Base-by-base conservation (phyloP, 2,113 vertebrate species). In the Sinocyclocheilus rhinocerous region DNA sequence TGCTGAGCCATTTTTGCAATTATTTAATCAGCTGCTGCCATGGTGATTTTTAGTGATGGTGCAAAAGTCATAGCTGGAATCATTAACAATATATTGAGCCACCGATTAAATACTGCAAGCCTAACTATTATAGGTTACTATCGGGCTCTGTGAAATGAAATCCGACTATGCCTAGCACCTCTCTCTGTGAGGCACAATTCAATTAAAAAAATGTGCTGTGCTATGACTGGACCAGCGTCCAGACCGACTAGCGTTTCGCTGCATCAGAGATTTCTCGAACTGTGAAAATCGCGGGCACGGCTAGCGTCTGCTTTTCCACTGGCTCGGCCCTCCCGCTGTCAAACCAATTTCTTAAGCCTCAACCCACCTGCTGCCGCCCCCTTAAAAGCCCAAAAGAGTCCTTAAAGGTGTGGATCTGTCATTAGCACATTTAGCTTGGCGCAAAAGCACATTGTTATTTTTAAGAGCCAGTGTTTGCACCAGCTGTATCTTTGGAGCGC, bases 371-470 rank as follows among this genome's bases (percentile, higher is more conserved):
- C 55, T 24, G 69, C 85, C 87, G 59, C 50, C 61, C 24, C 24
- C 80, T 73, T 88, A 87, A 93, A 91, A 88, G 91, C 92, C 92
- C 92, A 93, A 91, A 92, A 93, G 90, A 91, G 91, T 91, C 89
- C 92, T 91, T 91, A 92, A 93, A 93, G 93, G 92, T 94, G 93
- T 92, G 92, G 92, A 92, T 94, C 93, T 94, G 93, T 92, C 94
- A 92, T 92, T 94, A 93, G 93, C 93, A 93, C 92, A 90, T 92
- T 90, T 52, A 86, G 91, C 88, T 91, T 87, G 90, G 91, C 91
- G 89, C 91, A 86, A 90, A 90, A 91, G 88, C 93, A 90, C 89
- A 84, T 78, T 93, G 93, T 94, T 94, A 92, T 93, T 94, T 90
- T 93, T 93, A 88, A 92, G 48, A 85, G 87, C 86, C 59, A 79